phyloP scores from a whole-genome alignment of 2,113 vertebrate genomes.

The Cichladusa arquata region DNA sequence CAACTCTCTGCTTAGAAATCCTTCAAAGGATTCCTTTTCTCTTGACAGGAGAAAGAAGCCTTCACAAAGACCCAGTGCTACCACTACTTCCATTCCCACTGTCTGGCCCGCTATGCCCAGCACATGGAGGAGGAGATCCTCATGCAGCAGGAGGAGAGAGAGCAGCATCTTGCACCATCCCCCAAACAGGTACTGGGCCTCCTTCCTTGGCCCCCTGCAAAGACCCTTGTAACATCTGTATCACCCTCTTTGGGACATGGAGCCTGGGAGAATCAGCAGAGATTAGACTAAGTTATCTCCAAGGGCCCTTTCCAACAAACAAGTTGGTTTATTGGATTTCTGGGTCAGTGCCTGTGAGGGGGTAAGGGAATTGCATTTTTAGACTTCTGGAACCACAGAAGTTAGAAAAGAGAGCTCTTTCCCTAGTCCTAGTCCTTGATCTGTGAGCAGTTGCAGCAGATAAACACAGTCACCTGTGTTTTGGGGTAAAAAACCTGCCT shows the following conservation, averaged over 20 bases:
- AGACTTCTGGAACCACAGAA: neutral
- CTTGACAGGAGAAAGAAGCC: constrained; percentile 84
- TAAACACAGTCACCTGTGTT: neutral
- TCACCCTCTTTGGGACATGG: fast-evolving
- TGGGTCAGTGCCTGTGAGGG: neutral
- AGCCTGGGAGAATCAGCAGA: neutral
- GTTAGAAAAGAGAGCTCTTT: neutral
- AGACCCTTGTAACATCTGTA: neutral
- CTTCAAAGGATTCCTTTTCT: neutral
- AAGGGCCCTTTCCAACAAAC: neutral
- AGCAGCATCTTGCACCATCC: constrained; percentile 70
- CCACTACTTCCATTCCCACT: constrained; percentile 96
- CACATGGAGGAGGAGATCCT: constrained; percentile 87
- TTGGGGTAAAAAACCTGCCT: neutral
- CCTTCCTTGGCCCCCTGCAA: neutral
- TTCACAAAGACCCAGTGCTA: constrained; percentile 95
- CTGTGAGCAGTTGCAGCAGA: neutral
- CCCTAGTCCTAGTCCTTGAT: neutral
- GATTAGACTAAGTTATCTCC: neutral
- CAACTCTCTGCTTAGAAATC: neutral
- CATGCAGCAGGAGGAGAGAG: constrained; percentile 77
- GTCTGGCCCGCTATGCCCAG: constrained; percentile 88
- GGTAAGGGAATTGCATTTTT: neutral
- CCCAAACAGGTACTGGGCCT: constrained; percentile 48
- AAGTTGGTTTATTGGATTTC: neutral